Evolutionary conservation across 2,797 vertebrate genomes (phyloP), one percentile per base, ranked within the genome.

Genomic region (Alcedo quadribrachys): DNA sequence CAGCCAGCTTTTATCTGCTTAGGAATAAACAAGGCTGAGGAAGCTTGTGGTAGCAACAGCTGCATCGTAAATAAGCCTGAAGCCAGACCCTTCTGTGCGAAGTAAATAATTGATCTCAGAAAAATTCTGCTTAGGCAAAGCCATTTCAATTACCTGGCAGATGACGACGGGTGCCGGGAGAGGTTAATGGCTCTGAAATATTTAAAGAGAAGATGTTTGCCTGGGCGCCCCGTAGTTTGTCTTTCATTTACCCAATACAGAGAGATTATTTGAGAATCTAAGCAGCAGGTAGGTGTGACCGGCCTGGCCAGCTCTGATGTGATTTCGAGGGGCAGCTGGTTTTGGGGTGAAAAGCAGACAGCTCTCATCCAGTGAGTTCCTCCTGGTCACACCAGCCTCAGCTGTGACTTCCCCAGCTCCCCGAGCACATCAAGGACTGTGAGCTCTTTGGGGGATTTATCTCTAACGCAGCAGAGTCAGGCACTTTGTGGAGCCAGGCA

Each of bases 61-160:
- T 89, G 67, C 86, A 65, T 89, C 85, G 1, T 85, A 95, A 90
- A 91, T 85, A 85, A 95, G 80, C 60, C 57, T 33, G 20, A 63
- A 94, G 78, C 76, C 37, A 67, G 85, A 58, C 86, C 85, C 90
- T 87, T 94, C 87, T 84, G 87, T 92, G 81, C 24, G 51, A 46
- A 92, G 83, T 93, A 85, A 95, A 85, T 94, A 90, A 85, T 92
- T 94, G 93, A 95, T 96, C 91, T 93, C 91, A 4, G 40, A 85
- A 79, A 93, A 87, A 85, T 86, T 68, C 84, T 82, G 74, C 90
- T 91, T 89, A 78, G 92, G 91, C 80, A 70, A 70, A 93, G 91
- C 63, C 50, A 60, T 94, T 88, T 80, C 81, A 78, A 85, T 95
- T 94, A 89, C 85, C 85, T 94, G 88, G 66, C 32, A 53, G 73